phyloP scores from a whole-genome alignment of 2,888 invertebrate genomes.

The Druceiella hillmani region DNA sequence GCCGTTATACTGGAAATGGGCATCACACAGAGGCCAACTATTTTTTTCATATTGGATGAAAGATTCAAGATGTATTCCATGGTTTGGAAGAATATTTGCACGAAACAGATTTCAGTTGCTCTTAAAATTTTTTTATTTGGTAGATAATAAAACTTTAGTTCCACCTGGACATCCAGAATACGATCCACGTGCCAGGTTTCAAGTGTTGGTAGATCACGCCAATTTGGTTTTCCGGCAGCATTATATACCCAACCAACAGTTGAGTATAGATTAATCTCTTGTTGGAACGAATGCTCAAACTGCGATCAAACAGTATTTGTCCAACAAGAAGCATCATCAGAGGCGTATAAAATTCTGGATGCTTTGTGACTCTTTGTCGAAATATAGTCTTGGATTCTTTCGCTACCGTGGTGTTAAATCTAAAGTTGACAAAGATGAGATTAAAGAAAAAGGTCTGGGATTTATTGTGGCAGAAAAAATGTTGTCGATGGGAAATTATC shows the following conservation, averaged over 20 bases:
- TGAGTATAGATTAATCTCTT: constrained; percentile 26
- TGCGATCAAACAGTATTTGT: constrained; percentile 24
- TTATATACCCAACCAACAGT: constrained; percentile 22
- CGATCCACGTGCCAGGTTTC: constrained; percentile 19
- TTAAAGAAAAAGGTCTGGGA: constrained; percentile 20
- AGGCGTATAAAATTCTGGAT: constrained; percentile 23
- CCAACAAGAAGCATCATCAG: constrained; percentile 24
- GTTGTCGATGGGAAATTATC: constrained; percentile 18
- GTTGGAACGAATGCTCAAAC: constrained; percentile 24
- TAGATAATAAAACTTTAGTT: constrained; percentile 11
- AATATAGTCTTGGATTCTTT: constrained; percentile 22
- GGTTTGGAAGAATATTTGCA: constrained; percentile 24
- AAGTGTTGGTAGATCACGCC: constrained; percentile 23
- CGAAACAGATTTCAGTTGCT: constrained; percentile 22
- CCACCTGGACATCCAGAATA: constrained; percentile 20
- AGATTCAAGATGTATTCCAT: constrained; percentile 20
- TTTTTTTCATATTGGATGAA: constrained; percentile 21
- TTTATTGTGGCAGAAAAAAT: constrained; percentile 19
- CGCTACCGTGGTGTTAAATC: constrained; percentile 19
- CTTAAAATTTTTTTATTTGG: constrained; percentile 15
- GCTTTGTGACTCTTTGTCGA: constrained; percentile 20
- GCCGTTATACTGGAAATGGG: constrained; percentile 20
- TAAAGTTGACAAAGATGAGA: constrained; percentile 14
- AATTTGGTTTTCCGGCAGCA: constrained; percentile 23
- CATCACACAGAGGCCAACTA: constrained; percentile 18